phyloP scores from a whole-genome alignment of 2,113 vertebrate genomes.

The Coracopsis vasa region DNA sequence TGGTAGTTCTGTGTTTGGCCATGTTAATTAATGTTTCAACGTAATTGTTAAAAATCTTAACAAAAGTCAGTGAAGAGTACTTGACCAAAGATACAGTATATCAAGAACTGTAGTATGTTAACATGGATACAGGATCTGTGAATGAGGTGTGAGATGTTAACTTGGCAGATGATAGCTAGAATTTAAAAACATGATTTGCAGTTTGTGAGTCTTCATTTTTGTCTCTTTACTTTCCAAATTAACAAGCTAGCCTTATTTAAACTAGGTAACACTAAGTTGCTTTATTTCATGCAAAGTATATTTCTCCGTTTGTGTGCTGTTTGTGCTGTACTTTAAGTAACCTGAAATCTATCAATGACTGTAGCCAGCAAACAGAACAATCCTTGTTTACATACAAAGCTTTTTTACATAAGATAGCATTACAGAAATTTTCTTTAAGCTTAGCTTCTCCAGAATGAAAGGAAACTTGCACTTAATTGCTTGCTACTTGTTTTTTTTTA shows the following conservation, averaged over 20 bases:
- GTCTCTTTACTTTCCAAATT: not conserved
- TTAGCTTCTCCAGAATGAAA: not conserved
- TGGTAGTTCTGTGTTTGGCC: not conserved
- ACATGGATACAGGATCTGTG: not conserved
- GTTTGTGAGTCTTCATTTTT: not conserved
- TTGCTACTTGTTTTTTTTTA: not conserved
- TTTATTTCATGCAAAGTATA: not conserved
- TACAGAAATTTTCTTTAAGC: not conserved
- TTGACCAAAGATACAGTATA: not conserved
- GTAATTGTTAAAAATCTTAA: not conserved
- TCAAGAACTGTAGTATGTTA: not conserved
- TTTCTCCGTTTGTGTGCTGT: not conserved
- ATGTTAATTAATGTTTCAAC: rapidly evolving
- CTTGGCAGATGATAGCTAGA: not conserved
- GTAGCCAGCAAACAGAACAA: not conserved
- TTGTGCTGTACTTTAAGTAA: not conserved
- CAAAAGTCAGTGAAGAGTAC: not conserved
- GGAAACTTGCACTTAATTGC: not conserved
- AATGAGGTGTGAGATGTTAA: not conserved
- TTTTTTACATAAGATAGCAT: not conserved
- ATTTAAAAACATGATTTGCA: not conserved
- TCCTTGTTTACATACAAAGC: not conserved
- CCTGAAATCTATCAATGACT: not conserved
- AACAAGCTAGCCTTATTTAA: not conserved
- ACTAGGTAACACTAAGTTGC: not conserved